These are phyloP conservation scores for Urophycis tenuis DNA, from an alignment of 2,797 vertebrate genomes.

Conservation along the genomic window DNA sequence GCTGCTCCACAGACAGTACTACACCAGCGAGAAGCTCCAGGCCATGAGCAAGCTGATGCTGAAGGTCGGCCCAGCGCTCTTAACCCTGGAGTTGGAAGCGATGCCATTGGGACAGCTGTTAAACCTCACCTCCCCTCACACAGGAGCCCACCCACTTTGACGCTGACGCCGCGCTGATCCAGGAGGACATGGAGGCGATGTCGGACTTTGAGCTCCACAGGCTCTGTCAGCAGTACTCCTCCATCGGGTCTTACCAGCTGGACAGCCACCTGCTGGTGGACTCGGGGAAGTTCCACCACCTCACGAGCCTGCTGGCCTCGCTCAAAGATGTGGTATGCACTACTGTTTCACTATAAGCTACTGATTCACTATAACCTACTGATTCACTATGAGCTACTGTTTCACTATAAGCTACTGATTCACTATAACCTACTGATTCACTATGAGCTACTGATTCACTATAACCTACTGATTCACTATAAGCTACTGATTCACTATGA, in stretches of 20 bases:
- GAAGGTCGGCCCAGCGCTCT: constrained; percentile 77
- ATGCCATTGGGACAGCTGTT: too few species aligned
- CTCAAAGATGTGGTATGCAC: constrained; percentile 78
- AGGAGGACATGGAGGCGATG: constrained; percentile 98
- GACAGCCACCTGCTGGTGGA: constrained; percentile 79
- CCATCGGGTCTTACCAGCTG: constrained; percentile 77
- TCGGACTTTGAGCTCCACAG: constrained; percentile 94
- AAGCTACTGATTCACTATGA: too few species aligned
- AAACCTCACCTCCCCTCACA: constrained; percentile 1
- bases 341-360: too few species aligned
- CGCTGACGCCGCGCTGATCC: constrained; percentile 84
- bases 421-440: too few species aligned
- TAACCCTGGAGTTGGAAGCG: too few species aligned
- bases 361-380: too few species aligned
- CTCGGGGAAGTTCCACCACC: constrained; percentile 87
- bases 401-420: too few species aligned
- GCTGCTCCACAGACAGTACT: constrained; percentile 89
- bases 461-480: too few species aligned
- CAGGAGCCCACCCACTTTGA: constrained; percentile 91
- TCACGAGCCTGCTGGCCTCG: constrained; percentile 74
- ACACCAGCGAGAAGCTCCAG: constrained; percentile 83
- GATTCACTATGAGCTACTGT: too few species aligned
- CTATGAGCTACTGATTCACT: too few species aligned
- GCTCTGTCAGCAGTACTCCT: constrained; percentile 84
- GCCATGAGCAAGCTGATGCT: constrained; percentile 92